These are phyloP conservation scores for Nomada hirtipes DNA, from an alignment of 2,888 invertebrate genomes.

Conservation along the genomic window DNA sequence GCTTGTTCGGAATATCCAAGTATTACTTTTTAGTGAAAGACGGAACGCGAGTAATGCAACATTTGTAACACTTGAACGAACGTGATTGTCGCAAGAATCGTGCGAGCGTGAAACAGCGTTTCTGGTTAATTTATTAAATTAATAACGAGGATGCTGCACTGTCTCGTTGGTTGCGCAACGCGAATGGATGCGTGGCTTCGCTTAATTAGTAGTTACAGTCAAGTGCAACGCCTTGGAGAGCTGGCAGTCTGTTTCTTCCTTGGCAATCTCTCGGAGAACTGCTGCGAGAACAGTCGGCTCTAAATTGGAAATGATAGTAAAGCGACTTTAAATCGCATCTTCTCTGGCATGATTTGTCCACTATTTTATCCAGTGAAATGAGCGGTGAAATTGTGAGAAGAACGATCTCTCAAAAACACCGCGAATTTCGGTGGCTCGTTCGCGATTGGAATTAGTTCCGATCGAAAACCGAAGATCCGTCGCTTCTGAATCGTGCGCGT, in stretches of 20 bases:
- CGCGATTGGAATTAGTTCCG: neutral
- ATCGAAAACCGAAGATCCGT: neutral
- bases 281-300: constrained; percentile 1
- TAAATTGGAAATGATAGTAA: constrained; percentile 31
- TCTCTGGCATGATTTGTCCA: constrained; percentile 9
- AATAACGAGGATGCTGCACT: constrained; percentile 24
- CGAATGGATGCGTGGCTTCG: constrained; percentile 20
- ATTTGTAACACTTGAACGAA: neutral
- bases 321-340: neutral
- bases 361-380: constrained; percentile 11
- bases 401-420: constrained; percentile 5
- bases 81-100: neutral
- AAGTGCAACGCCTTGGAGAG: constrained; percentile 23
- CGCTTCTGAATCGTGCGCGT: neutral
- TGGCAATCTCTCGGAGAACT: constrained; percentile 9
- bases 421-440: neutral
- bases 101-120: constrained; percentile 5
- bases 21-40: too few species aligned
- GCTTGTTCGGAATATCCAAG: too few species aligned
- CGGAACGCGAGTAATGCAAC: too few species aligned
- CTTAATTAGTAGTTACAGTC: constrained; percentile 33
- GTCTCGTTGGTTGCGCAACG: constrained; percentile 13
- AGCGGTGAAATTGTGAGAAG: neutral
- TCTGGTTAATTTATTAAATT: constrained; percentile 32
- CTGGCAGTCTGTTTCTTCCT: constrained; percentile 8